Evolutionary conservation across 2,113 vertebrate species (phyloP), one percentile per base, ranked within the genome.

Genomic region (Dasypus novemcinctus): DNA sequence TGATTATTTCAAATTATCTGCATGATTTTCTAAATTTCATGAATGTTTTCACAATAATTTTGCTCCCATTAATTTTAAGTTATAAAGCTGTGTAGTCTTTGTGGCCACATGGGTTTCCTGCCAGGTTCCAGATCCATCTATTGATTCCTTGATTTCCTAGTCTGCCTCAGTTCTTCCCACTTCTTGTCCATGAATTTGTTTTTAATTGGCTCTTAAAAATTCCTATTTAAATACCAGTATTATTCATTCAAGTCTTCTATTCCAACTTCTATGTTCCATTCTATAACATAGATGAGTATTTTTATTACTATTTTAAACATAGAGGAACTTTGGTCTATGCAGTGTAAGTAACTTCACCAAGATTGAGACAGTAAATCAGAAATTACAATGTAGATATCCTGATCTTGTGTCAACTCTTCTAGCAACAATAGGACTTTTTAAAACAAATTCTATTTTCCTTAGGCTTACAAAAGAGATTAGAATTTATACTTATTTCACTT

Each of bases 191-290:
- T 54, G 61, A 87, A 91, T 36, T 36, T 69, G 57, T 20, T 80
- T 90, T 83, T 81, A 91, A 69, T 85, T 75, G 29, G 59, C 76
- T 81, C 72, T 33, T 75, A 76, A 81, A 81, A 80, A 64, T 76
- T 75, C 29, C 21, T 68, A 43, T 61, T 41, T 46, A 84, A 84
- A 84, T n/a, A 36, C 10, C 17, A 71, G 7, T 69, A 20, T n/a
- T 14, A 2, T 64, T 87, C 31, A 11, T 18, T 20, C 46, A 41
- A 33, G 7, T 21, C 41, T 87, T 15, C 38, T 64, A 91, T 76
- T 78, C 54, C 66, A 27, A 61, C 20, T 31, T 75, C 66, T 49
- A 3, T 57, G 31, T 29, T 64, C 10, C 52, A 59, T 27, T 41
- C 20, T 38, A 0, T 68, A 61, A 76, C 31, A 57, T 6, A 74